Percentiles rank a stretch among this genome's conserved stretches.
Evolutionary conservation across 1,140 invertebrate genomes (phyloP).

Genomic region (Drosophila guanche): DNA sequence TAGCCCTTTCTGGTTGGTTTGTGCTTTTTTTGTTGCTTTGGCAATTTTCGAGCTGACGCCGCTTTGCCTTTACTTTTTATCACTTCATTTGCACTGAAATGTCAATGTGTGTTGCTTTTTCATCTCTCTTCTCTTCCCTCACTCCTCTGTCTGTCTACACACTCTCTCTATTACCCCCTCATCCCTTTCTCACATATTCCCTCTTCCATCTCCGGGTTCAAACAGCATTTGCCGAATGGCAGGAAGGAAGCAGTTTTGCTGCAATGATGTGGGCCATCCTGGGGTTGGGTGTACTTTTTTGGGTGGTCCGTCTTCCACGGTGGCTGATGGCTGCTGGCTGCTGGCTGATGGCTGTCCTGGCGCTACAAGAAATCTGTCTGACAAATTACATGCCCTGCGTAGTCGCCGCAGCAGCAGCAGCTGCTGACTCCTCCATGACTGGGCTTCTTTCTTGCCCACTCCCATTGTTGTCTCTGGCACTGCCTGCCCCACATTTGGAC

Average conservation of each 20-base stretch:
- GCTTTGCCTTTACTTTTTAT: conserved; percentile 63
- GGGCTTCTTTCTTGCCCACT: conserved; percentile 10
- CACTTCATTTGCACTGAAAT: conserved; percentile 76
- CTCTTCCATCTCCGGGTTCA: conserved; percentile 11
- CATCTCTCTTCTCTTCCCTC: neutral
- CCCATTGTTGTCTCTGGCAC: conserved; percentile 17
- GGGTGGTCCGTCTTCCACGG: conserved; percentile 1
- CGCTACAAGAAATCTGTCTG: conserved; percentile 72
- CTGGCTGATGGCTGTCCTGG: conserved; percentile 34
- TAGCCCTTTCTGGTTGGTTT: conserved; percentile 16
- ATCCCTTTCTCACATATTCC: neutral
- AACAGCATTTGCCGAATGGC: conserved; percentile 49
- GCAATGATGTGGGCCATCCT: conserved; percentile 52
- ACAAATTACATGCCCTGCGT: conserved; percentile 69
- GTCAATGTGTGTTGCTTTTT: conserved; percentile 62
- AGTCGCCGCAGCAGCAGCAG: conserved; percentile 46
- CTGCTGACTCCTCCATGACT: conserved; percentile 24
- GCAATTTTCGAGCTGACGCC: conserved; percentile 61
- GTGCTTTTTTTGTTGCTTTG: conserved; percentile 24
- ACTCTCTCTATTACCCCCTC: neutral
- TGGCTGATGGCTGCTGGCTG: neutral
- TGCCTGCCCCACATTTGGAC: conserved; percentile 45
- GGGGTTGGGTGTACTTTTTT: conserved; percentile 22
- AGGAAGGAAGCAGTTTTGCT: conserved; percentile 69
- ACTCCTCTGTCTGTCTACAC: conserved; percentile 12